Base-by-base conservation (phyloP, 2,113 vertebrate species). In the Perca fluviatilis region DNA sequence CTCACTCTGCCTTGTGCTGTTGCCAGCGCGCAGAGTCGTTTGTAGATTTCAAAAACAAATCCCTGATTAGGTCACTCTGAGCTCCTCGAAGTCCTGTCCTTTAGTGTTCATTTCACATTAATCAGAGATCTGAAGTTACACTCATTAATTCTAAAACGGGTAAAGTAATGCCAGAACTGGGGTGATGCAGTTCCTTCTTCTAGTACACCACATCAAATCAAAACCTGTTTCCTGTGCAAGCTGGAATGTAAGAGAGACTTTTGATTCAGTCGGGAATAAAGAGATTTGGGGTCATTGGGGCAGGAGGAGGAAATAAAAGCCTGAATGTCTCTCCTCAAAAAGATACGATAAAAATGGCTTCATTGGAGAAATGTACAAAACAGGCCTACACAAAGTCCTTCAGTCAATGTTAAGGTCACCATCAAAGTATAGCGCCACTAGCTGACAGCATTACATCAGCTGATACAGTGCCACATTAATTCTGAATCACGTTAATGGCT, bases 261-360 rank as follows among this genome's bases (percentile, higher is more conserved):
- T 74, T 72, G 27, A 73, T 79, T 69, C 58, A 72, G 50, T 25
- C 1, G 2, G 36, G n/a, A 46, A 56, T 66, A 25, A 58, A 80
- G 49, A 13, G 46, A 63, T 11, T 8, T 13, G 27, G n/a, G 43
- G 71, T 79, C 71, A 66, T 25, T 2, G 2, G 53, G 47, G 54
- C 27, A n/a, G 18, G n/a, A 60, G 14, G n/a, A 60, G 72, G n/a
- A 65, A 70, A 77, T 70, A 49, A 46, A 86, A 86, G 30, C 18
- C 14, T 40, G 7, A 43, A 69, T 33, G 58, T 33, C 49, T 53
- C 0, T n/a, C 7, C 19, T 15, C 33, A 30, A 21, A 54, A n/a
- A 40, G 75, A 70, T 14, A 49, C 2, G 0, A 43, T 30, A 18
- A 63, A 78, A 85, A 40, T 19, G 10, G 5, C 12, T 57, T 78